Evolutionary conservation across 2,797 vertebrate genomes (phyloP).

Genomic region (Ceyx erithaca): DNA sequence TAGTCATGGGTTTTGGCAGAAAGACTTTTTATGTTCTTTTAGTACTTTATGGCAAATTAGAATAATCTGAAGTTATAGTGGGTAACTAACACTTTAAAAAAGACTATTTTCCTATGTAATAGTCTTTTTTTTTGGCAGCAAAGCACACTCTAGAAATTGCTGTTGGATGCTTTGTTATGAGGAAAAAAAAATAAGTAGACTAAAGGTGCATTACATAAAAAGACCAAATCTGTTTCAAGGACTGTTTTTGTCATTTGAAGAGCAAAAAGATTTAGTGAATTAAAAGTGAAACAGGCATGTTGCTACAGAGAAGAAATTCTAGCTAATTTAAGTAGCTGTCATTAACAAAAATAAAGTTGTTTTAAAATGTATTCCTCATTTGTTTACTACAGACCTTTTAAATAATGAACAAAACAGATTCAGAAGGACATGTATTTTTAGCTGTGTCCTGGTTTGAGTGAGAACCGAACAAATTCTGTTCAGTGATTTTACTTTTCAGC

Average conservation of each 20-base stretch:
- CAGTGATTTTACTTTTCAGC: too few relatives aligned
- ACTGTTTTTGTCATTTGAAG: conserved; percentile 7
- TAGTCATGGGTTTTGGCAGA: not conserved
- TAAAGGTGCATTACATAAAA: conserved; percentile 9
- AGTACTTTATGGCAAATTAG: conserved; percentile 44
- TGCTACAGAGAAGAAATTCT: not conserved
- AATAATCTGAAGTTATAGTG: conserved; percentile 24
- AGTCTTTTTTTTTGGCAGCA: conserved; percentile 4
- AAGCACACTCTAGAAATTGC: not conserved
- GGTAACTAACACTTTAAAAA: conserved; percentile 18
- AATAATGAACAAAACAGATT: not conserved
- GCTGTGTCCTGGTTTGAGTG: too few relatives aligned
- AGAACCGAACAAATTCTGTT: too few relatives aligned
- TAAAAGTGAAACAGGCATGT: not conserved
- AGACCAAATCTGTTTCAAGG: conserved; percentile 3
- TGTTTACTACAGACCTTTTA: not conserved
- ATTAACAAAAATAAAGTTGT: not conserved
- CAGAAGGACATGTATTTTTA: not conserved
- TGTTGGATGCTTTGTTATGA: not conserved
- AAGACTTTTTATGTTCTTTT: conserved; percentile 42
- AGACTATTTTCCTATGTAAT: not conserved
- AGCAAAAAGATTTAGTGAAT: conserved; percentile 12
- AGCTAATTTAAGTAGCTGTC: not conserved
- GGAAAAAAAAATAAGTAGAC: not conserved
- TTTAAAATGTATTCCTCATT: not conserved